These are phyloP conservation scores for Crenichthys baileyi DNA, from an alignment of 2,797 vertebrate species.

Conservation along the genomic window DNA sequence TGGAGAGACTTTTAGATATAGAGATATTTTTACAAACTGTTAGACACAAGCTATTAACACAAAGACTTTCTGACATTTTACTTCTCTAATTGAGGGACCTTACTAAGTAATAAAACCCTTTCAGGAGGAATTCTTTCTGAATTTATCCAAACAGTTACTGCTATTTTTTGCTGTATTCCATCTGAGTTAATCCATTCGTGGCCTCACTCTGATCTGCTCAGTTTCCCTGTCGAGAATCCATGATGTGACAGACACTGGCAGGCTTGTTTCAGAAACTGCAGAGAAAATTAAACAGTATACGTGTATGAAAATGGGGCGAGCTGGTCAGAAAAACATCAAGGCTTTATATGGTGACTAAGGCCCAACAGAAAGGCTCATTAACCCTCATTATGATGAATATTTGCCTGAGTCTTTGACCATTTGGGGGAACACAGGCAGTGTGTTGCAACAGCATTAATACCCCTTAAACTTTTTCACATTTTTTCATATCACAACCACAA, in stretches of 20 bases:
- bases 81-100: conserved; percentile 2
- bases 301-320: conserved; percentile 13
- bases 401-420: conserved; percentile 2
- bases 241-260: conserved; percentile 26
- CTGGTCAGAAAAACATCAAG: conserved; percentile 33
- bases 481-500: too few species aligned
- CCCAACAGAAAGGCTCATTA: background rate
- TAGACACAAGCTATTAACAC: too few species aligned
- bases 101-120: conserved; percentile 18
- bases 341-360: conserved; percentile 22
- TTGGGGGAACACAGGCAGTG: background rate
- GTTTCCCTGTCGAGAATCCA: conserved; percentile 27
- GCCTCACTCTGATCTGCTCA: conserved; percentile 26
- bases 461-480: too few species aligned
- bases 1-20: background rate
- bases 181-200: conserved; percentile 31
- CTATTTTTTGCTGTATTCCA: conserved; percentile 31
- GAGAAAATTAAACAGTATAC: conserved; percentile 48
- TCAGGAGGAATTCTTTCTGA: conserved; percentile 34
- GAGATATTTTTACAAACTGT: background rate
- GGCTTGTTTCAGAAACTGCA: conserved; percentile 40
- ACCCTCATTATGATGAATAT: conserved; percentile 6
- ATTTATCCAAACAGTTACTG: conserved; percentile 32
- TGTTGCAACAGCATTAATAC: background rate
- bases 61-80: background rate